Evolutionary conservation across 2,113 vertebrate genomes (phyloP).

Genomic region (Apteryx owenii): DNA sequence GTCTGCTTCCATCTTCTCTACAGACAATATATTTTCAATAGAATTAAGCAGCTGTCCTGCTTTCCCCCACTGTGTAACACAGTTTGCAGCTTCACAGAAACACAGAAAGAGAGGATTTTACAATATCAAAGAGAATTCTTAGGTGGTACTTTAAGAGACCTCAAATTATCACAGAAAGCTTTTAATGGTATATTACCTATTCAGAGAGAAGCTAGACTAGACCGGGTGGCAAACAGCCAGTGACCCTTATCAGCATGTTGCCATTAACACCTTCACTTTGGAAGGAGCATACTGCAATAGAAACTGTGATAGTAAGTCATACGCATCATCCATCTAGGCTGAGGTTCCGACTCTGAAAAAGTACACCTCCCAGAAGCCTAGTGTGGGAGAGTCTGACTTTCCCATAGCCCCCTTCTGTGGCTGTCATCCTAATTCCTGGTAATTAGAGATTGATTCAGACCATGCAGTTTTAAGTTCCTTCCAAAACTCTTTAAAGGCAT

Average conservation of each 20-base stretch:
- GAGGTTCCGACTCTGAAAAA: not conserved
- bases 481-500: not conserved
- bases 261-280: not conserved
- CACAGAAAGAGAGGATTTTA: not conserved
- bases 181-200: not conserved
- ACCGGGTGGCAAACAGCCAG: not conserved
- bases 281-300: not conserved
- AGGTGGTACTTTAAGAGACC: not conserved
- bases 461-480: not conserved
- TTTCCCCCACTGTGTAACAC: not conserved
- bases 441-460: not conserved
- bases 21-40: conserved; percentile 21
- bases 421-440: not conserved
- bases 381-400: not conserved
- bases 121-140: not conserved
- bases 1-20: conserved; percentile 23
- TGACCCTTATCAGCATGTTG: not conserved
- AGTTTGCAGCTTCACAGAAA: conserved; percentile 1
- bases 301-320: not conserved
- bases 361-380: not conserved
- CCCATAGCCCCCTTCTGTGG: not conserved
- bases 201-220: not conserved
- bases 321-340: not conserved
- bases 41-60: conserved; percentile 30
- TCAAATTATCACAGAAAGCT: not conserved